Percentiles rank a stretch among this genome's conserved stretches.
phyloP scores from a whole-genome alignment of 2,113 vertebrate genomes.

The Alectura lathami region DNA sequence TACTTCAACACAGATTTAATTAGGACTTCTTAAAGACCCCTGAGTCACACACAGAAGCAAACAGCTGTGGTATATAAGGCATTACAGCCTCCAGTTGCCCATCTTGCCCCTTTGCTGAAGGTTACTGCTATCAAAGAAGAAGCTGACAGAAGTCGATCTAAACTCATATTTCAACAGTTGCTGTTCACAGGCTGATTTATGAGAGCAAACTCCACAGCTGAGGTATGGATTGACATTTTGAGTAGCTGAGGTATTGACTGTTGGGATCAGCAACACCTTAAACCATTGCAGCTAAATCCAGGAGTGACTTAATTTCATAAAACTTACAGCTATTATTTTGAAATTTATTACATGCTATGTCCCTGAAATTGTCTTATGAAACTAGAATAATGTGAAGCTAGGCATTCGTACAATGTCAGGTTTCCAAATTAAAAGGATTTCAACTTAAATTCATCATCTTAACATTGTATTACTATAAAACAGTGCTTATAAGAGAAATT shows the following conservation, averaged over 20 bases:
- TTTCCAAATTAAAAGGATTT: conserved; percentile 44
- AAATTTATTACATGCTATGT: background rate
- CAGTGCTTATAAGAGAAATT: conserved; percentile 26
- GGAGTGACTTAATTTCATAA: background rate
- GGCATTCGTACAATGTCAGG: background rate
- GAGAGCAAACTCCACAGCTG: background rate
- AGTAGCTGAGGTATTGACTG: background rate
- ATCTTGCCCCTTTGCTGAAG: background rate
- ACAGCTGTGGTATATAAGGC: background rate
- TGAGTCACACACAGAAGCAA: background rate
- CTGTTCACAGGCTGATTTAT: background rate
- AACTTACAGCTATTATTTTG: conserved; percentile 6
- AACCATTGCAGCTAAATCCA: background rate
- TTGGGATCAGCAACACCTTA: background rate
- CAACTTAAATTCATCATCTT: conserved; percentile 32
- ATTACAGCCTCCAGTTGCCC: background rate
- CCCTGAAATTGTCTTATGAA: conserved; percentile 20
- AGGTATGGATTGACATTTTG: background rate
- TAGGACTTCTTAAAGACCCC: background rate
- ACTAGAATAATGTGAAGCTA: conserved; percentile 16
- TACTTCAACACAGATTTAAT: background rate
- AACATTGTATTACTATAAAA: conserved; percentile 17
- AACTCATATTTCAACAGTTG: background rate
- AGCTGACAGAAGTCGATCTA: conserved; percentile 3
- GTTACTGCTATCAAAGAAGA: background rate